phyloP scores from a whole-genome alignment of 2,888 invertebrate species.

The Physocephala rufipes region DNA sequence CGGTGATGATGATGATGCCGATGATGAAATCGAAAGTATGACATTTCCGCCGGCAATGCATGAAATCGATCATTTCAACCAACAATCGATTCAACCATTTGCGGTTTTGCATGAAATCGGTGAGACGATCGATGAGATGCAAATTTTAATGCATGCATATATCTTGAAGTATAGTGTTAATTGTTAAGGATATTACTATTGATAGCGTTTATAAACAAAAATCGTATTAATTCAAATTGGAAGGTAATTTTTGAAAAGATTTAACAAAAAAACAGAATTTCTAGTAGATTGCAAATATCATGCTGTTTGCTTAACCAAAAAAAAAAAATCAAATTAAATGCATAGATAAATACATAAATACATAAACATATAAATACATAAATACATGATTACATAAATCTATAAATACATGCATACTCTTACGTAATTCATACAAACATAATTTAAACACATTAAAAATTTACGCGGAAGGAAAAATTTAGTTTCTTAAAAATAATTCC shows the following conservation, averaged over 20 bases:
- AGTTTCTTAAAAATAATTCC: too few relatives aligned
- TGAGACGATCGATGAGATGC: conserved; percentile 65
- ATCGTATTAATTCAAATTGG: neutral
- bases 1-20: conserved; percentile 54
- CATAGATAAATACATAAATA: conserved; percentile 11
- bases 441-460: too few relatives aligned
- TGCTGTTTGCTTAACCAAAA: conserved; percentile 16
- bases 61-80: neutral
- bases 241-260: conserved; percentile 9
- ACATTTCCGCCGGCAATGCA: conserved; percentile 15
- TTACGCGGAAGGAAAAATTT: too few relatives aligned
- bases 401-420: neutral
- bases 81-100: too few relatives aligned
- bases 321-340: conserved; percentile 13
- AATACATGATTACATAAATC: conserved; percentile 21
- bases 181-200: conserved; percentile 48
- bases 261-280: too few relatives aligned
- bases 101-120: conserved; percentile 64
- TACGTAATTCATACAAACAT: neutral
- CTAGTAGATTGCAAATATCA: too few relatives aligned
- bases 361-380: conserved; percentile 7
- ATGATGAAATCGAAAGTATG: conserved; percentile 30
- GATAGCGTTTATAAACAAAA: neutral
- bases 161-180: conserved; percentile 64
- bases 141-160: conserved; percentile 64